Conservation (phyloP, 2,888 invertebrate genomes). For the Scaeva pyrastri region DNA sequence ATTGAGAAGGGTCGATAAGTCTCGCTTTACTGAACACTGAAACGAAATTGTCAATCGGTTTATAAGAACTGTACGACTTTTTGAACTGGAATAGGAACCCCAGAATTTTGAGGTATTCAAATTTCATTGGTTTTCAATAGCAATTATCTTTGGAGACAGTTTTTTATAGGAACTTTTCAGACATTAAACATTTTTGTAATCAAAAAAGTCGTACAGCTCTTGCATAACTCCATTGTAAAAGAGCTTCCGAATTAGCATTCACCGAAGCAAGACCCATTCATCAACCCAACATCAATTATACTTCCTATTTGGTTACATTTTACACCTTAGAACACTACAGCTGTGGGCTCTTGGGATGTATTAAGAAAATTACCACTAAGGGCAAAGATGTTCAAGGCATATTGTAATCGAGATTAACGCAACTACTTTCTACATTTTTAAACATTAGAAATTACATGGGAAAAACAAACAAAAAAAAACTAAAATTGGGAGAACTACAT, state of each 20-base stretch:
- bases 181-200: too few relatives aligned
- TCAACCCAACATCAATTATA: neutral
- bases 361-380: neutral
- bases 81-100: too few relatives aligned
- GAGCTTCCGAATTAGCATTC: neutral
- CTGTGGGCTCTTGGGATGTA: neutral
- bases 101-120: too few relatives aligned
- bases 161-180: too few relatives aligned
- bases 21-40: neutral
- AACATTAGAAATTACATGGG: slow-evolving; percentile 32
- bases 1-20: neutral
- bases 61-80: too few relatives aligned
- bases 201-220: too few relatives aligned
- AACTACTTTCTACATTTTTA: slow-evolving; percentile 13
- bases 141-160: too few relatives aligned
- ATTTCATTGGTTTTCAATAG: too few relatives aligned
- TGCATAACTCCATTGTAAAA: neutral
- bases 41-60: neutral
- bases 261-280: neutral
- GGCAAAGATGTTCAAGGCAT: neutral
- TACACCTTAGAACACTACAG: neutral
- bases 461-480: neutral
- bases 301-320: neutral
- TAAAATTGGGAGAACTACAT: slow-evolving; percentile 17
- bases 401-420: neutral